These are phyloP conservation scores for Pantherophis guttatus DNA, from an alignment of 2,113 vertebrate genomes.

Conservation along the genomic window DNA sequence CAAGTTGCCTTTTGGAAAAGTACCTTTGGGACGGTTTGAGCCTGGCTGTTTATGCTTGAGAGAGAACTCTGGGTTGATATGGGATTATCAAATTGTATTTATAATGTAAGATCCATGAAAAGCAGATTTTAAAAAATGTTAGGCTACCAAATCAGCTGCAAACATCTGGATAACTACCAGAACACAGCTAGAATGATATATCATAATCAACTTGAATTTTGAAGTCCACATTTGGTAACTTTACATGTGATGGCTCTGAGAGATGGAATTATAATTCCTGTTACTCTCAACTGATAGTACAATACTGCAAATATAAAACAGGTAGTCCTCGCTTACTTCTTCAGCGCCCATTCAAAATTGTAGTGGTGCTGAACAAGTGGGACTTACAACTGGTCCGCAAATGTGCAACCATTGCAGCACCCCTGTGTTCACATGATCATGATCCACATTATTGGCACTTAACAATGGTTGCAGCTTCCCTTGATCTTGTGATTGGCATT, in stretches of 20 bases:
- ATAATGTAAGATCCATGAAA: not conserved
- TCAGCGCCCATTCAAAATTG: not conserved
- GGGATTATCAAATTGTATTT: not conserved
- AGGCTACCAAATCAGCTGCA: not conserved
- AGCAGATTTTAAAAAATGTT: not conserved
- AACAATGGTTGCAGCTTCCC: too few species aligned
- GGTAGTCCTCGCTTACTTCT: not conserved
- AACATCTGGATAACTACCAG: not conserved
- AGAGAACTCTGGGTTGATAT: not conserved
- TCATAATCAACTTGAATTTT: not conserved
- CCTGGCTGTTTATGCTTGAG: not conserved
- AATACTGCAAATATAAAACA: not conserved
- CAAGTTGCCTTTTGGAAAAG: too few species aligned
- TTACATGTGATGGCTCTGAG: not conserved
- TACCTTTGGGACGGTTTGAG: not conserved
- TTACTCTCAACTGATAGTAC: not conserved
- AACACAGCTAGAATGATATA: not conserved
- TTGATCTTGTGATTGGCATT: not conserved
- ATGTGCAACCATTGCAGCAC: not conserved
- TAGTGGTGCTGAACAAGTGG: not conserved
- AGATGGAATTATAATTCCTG: not conserved
- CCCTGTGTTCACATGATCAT: not conserved
- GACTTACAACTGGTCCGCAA: not conserved
- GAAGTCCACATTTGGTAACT: not conserved
- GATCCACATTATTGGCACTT: not conserved